Evolutionary conservation across 2,888 invertebrate species (phyloP).

Genomic region (Bibio marci): DNA sequence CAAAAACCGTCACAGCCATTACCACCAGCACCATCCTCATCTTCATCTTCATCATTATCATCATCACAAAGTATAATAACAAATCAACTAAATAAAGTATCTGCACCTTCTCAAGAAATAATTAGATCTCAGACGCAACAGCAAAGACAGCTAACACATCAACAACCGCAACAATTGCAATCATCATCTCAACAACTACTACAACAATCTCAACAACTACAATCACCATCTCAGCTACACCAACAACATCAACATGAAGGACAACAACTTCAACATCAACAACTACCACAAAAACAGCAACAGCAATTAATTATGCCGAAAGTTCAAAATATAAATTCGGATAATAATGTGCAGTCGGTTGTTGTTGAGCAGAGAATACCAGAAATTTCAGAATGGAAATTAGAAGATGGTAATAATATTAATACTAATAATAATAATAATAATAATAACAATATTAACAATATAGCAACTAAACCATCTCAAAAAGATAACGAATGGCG

Average conservation of each 20-base stretch:
- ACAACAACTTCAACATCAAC: slow-evolving; percentile 17
- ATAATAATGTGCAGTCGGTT: too few relatives aligned
- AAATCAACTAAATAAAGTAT: neutral
- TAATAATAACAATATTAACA: slow-evolving; percentile 1
- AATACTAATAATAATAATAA: neutral
- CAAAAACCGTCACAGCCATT: too few relatives aligned
- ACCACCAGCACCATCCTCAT: neutral
- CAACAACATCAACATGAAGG: slow-evolving; percentile 19
- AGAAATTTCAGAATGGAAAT: slow-evolving; percentile 4
- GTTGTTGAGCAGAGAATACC: neutral
- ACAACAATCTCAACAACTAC: too few relatives aligned
- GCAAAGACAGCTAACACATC: slow-evolving; percentile 20
- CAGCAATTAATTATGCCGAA: neutral
- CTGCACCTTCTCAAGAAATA: too few relatives aligned
- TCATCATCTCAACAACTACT: slow-evolving; percentile 23
- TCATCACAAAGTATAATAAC: neutral
- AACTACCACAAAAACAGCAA: slow-evolving; percentile 12
- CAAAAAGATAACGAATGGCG: slow-evolving; percentile 4
- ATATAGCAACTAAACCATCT: neutral
- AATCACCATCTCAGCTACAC: slow-evolving; percentile 17
- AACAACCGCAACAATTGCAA: slow-evolving; percentile 26
- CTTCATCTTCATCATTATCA: too few relatives aligned
- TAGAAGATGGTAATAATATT: neutral
- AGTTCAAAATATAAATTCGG: neutral
- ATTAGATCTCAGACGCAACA: slow-evolving; percentile 7